These are phyloP conservation scores for western clawed frog (Xenopus tropicalis) DNA, from an alignment of 2,113 vertebrate species.

Conservation along the genomic window DNA sequence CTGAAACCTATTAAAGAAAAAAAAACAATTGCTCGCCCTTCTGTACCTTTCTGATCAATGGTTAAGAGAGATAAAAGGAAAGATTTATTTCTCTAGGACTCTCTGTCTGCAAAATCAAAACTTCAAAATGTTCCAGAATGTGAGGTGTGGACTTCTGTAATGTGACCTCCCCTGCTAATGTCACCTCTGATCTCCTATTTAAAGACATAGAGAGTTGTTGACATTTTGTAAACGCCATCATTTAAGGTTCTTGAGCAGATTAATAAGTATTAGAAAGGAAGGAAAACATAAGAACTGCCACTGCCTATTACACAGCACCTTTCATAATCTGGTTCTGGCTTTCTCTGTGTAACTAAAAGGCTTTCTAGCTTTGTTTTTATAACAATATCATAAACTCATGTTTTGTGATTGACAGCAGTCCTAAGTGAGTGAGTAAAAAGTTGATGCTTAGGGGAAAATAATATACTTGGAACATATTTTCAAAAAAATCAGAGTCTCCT, in stretches of 20 bases:
- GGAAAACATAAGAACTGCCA: not conserved
- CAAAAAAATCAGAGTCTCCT: too few species aligned
- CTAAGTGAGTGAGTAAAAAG: too few species aligned
- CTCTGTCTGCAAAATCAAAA: conserved; percentile 51
- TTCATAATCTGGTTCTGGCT: too few species aligned
- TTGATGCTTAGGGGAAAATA: too few species aligned
- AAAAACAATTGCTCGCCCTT: not conserved
- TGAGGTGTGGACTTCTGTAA: conserved; percentile 43
- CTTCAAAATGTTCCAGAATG: conserved; percentile 48
- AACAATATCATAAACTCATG: too few species aligned
- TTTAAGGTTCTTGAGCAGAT: not conserved
- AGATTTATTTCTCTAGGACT: conserved; percentile 48
- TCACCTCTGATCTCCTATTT: conserved; percentile 41
- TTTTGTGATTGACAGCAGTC: too few species aligned
- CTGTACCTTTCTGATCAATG: conserved; percentile 31
- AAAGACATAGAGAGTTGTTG: not conserved
- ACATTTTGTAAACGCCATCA: conserved; percentile 32
- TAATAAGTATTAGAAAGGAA: not conserved
- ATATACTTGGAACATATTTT: too few species aligned
- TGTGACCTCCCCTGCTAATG: conserved; percentile 21
- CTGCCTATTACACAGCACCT: too few species aligned
- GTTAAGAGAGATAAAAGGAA: conserved; percentile 45
- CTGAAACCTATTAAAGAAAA: too few species aligned
- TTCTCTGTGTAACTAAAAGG: too few species aligned
- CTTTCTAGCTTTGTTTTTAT: too few species aligned